These are phyloP conservation scores for Coilia nasus DNA, from an alignment of 2,797 vertebrate genomes.

Conservation along the genomic window DNA sequence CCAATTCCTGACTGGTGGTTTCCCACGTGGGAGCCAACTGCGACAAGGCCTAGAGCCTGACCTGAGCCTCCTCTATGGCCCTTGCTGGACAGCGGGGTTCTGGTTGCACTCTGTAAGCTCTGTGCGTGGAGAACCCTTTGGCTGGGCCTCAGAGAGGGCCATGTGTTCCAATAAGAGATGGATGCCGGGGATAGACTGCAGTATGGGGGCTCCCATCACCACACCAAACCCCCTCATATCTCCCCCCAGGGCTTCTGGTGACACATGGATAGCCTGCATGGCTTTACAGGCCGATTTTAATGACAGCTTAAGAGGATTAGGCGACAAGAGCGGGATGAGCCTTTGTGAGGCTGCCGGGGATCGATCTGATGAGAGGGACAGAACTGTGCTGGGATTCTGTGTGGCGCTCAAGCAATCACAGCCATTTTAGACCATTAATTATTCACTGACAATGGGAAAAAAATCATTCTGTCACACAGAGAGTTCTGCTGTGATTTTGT, in stretches of 20 bases:
- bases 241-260: neutral
- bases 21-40: neutral
- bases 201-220: neutral
- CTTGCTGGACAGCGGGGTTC: too few relatives aligned
- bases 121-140: neutral
- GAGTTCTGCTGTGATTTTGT: too few relatives aligned
- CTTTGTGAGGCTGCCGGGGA: neutral
- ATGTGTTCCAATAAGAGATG: constrained; percentile 13
- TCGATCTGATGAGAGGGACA: neutral
- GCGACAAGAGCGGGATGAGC: neutral
- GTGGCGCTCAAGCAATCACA: neutral
- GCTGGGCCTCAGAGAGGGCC: neutral
- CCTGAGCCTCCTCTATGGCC: too few relatives aligned
- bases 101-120: too few relatives aligned
- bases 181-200: neutral
- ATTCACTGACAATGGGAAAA: neutral
- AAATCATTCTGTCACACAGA: neutral
- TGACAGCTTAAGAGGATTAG: constrained; percentile 67
- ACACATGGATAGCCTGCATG: constrained; percentile 58
- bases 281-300: constrained; percentile 59
- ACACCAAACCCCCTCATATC: neutral
- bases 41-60: too few relatives aligned
- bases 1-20: neutral
- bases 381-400: neutral
- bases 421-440: neutral